Base-by-base conservation (phyloP, 2,888 invertebrate genomes). In the Brenthis ino region DNA sequence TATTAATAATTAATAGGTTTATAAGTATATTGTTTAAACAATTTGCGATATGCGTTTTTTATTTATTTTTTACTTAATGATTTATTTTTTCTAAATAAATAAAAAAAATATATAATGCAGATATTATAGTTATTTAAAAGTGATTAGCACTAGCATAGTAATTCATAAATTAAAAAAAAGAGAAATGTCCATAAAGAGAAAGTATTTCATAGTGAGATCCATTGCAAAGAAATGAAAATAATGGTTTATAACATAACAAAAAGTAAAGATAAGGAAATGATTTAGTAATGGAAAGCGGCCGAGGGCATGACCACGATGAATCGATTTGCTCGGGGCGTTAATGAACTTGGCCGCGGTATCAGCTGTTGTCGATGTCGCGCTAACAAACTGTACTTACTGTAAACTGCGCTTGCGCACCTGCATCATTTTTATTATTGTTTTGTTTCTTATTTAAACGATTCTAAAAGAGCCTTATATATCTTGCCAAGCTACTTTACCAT, bases 281-380 rank as follows among this genome's bases (percentile, higher is more conserved):
- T 79, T 79, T 74, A 78, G 77, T 80, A 82, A 82, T 84, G 80
- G 84, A 88, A 86, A 88, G 83, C 81, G 77, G 61, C 81, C 80
- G 80, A 79, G 82, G 82, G 85, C 83, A 85, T 79, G 80, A 80
- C 84, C 87, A 82, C 80, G 79, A 76, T 85, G 78, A 87, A 92
- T 91, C 87, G 83, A 91, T 92, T 86, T 82, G 82, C 80, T 82
- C 87, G 85, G 81, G 75, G 77, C 87, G 88, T 85, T 90, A 91
- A 90, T 92, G 91, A 92, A 91, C 92, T 91, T 92, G 90, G 85
- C 86, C 85, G 80, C 77, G 76, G 79, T 85, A 88, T 91, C 91
- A 89, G 89, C 88, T 88, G 89, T 83, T 83, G 77, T 76, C 80
- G 80, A 83, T 83, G 84, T 80, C 81, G 81, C 80, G 75, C 71